These are phyloP conservation scores for Euwallacea fornicatus DNA, from an alignment of 1,140 invertebrate genomes.

Conservation along the genomic window DNA sequence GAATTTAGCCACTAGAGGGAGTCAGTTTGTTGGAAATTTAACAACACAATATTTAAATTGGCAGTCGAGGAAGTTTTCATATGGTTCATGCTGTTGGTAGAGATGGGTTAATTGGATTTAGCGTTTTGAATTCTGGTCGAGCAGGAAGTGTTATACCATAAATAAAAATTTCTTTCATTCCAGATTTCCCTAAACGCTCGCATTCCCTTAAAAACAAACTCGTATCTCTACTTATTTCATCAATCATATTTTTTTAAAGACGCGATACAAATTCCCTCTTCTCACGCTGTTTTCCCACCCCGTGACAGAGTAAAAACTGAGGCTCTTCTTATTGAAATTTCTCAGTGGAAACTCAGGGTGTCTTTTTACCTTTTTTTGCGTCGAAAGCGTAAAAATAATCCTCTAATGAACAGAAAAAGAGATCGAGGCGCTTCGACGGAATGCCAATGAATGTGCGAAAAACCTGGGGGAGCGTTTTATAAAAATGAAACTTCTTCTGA, in stretches of 20 bases:
- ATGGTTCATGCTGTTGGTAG: no score
- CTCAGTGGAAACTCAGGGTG: conserved; percentile 9
- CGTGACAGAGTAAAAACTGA: background rate
- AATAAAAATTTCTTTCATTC: background rate
- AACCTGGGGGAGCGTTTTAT: conserved; percentile 4
- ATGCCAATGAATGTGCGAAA: conserved; percentile 19
- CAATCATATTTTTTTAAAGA: no score
- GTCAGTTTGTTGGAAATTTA: no score
- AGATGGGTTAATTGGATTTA: no score
- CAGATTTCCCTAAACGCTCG: background rate
- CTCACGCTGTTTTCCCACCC: background rate
- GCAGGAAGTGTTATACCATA: no score
- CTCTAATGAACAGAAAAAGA: conserved; percentile 27
- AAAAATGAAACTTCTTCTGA: conserved; percentile 22
- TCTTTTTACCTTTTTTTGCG: conserved; percentile 18
- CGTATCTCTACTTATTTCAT: no score
- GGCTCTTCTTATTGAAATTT: conserved; percentile 21
- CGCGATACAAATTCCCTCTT: conserved; percentile 10
- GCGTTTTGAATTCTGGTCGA: no score
- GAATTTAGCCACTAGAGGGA: no score
- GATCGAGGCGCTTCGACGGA: conserved; percentile 19
- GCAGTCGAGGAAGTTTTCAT: no score
- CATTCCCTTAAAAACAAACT: no score
- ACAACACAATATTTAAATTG: no score
- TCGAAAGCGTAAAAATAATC: conserved; percentile 19